These are phyloP conservation scores for Rhimphoctona megacephalus DNA, from an alignment of 2,888 invertebrate genomes.

Conservation along the genomic window DNA sequence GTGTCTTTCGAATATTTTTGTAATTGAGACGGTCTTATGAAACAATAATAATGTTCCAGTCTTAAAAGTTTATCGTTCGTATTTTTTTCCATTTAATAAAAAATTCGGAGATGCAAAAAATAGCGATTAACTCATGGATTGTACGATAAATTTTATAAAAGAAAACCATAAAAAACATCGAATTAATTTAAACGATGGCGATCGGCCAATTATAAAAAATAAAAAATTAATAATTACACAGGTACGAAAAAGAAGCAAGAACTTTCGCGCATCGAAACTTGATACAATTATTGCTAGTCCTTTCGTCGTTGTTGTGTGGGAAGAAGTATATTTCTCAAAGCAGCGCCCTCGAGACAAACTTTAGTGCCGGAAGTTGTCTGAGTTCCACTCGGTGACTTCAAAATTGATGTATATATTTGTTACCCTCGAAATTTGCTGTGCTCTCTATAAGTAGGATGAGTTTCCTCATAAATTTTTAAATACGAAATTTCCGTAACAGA, in stretches of 20 bases:
- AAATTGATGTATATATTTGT: not conserved
- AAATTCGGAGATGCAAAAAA: not conserved
- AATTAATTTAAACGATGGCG: too few species aligned
- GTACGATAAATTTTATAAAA: not conserved
- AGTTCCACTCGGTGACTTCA: not conserved
- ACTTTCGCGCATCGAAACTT: not conserved
- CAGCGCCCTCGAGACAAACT: not conserved
- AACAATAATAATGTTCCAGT: not conserved
- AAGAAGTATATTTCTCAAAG: slow-evolving; percentile 15
- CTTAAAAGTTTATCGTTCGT: not conserved
- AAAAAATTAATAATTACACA: not conserved
- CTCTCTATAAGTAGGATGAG: slow-evolving; percentile 17
- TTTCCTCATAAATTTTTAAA: slow-evolving; percentile 63
- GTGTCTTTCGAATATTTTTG: slow-evolving; percentile 35
- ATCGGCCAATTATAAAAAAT: not conserved
- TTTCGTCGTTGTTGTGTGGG: not conserved
- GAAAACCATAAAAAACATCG: not conserved
- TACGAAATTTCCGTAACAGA: slow-evolving; percentile 38
- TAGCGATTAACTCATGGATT: not conserved
- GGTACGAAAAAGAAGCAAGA: not conserved
- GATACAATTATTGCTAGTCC: not conserved
- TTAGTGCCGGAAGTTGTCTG: slow-evolving; percentile 27
- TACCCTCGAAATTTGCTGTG: slow-evolving; percentile 39
- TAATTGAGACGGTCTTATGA: not conserved
- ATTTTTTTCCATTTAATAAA: not conserved